These are phyloP conservation scores for Chalcis sispes DNA, from an alignment of 2,888 invertebrate genomes.

Conservation along the genomic window DNA sequence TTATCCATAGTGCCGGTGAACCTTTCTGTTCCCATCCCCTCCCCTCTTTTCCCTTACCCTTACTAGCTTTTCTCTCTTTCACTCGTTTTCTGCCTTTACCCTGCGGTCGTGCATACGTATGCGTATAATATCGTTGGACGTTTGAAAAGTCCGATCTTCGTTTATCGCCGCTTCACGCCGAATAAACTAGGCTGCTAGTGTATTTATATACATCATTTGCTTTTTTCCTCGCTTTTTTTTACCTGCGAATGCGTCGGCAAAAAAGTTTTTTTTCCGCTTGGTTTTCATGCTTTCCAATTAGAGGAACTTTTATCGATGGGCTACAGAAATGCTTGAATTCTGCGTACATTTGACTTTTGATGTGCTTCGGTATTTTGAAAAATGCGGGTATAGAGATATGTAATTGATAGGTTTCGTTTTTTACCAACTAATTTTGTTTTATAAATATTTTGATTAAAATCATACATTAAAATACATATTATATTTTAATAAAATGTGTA, in stretches of 20 bases:
- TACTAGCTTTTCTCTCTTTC: not conserved
- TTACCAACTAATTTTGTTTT: not conserved
- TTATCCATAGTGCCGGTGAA: conserved; percentile 53
- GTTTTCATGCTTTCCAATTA: conserved; percentile 32
- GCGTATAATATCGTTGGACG: not conserved
- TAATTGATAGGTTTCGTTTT: not conserved
- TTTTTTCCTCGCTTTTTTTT: not conserved
- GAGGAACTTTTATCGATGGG: conserved; percentile 1
- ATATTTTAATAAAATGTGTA: not conserved
- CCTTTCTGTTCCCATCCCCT: too few species aligned
- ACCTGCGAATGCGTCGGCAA: not conserved
- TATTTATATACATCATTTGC: not conserved
- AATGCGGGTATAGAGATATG: not conserved
- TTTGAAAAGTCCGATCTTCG: not conserved
- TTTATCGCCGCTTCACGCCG: too few species aligned
- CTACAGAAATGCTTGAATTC: not conserved
- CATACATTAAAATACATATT: not conserved
- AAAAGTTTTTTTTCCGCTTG: conserved; percentile 8
- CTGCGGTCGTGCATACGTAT: not conserved
- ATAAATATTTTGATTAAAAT: not conserved
- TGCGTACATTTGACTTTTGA: not conserved
- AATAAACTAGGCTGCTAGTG: too few species aligned
- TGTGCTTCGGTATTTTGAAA: not conserved
- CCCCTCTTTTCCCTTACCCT: not conserved
- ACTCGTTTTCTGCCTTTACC: not conserved